Percentiles rank a stretch among this genome's conserved stretches.
These are phyloP conservation scores for Scaptodrosophila lebanonensis DNA, from an alignment of 1,140 invertebrate genomes.

Conservation along the genomic window DNA sequence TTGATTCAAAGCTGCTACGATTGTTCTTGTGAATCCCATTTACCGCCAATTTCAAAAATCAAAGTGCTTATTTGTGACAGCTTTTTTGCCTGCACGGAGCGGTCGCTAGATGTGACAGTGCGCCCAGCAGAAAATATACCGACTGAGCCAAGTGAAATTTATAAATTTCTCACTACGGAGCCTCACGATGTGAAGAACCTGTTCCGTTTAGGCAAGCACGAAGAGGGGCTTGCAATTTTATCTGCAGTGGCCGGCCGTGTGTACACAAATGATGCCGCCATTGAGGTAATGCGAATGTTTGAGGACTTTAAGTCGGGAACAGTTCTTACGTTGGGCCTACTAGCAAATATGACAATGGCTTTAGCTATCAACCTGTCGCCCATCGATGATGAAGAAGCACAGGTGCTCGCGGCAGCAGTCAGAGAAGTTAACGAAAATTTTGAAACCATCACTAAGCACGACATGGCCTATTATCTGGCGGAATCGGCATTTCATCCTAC, in stretches of 20 bases:
- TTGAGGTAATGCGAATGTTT: background rate
- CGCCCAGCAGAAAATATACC: background rate
- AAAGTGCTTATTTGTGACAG: slow-evolving; percentile 32
- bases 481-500: slow-evolving; percentile 4
- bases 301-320: background rate
- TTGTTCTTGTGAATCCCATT: slow-evolving; percentile 11
- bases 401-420: background rate
- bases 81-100: slow-evolving; percentile 8
- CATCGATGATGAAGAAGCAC: background rate
- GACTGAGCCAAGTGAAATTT: no score
- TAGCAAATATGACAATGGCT: slow-evolving; percentile 38
- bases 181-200: background rate
- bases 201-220: background rate
- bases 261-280: background rate
- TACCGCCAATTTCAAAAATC: slow-evolving; percentile 13
- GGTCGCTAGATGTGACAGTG: background rate
- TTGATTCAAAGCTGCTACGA: slow-evolving; percentile 14
- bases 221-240: no score
- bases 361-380: slow-evolving; percentile 12
- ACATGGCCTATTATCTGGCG: background rate
- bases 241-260: slow-evolving; percentile 9
- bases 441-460: background rate
- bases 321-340: slow-evolving; percentile 4
- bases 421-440: slow-evolving; percentile 16
- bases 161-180: background rate